Base-by-base conservation (phyloP, 2,113 vertebrate genomes). In the Aspiorhynchus laticeps region DNA sequence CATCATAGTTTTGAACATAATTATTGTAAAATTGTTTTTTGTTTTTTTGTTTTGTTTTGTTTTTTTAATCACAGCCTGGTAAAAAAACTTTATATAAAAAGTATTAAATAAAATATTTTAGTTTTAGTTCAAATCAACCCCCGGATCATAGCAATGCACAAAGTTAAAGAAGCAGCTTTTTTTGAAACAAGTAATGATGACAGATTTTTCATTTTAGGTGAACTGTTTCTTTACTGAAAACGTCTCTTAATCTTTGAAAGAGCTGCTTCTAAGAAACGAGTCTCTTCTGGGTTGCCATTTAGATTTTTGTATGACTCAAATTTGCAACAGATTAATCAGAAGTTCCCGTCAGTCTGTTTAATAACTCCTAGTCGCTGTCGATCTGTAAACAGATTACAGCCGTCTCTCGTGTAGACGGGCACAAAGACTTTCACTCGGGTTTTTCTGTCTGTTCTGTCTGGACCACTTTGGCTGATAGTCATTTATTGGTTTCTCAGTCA, bases 401-500 rank as follows among this genome's bases (percentile, higher is more conserved):
- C 12, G 26, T 31, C 41, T 77, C 75, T 51, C 15, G 24, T 36
- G 31, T 17, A 85, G 61, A 82, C 48, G 63, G 71, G 61, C 76
- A 73, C 73, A 86, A 61, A 46, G 38, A 56, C 71, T 84, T 75
- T 85, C 48, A 67, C 21, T 36, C 67, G n/a, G 19, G 56, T 43
- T 38, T 38, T 38, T 38, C 38, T 38, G 33, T 33, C 33, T 33
- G 38, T 38, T 38, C 38, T 38, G 41, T 10, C 7, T 36, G 84
- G 84, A 61, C 77, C 43, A 61, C 26, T 77, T 79, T 79, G 63
- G 33, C 46, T 83, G 86, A 53, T 17, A 53, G 51, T 79, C 83
- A 87, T 90, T 87, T 87, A 87, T 87, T 83, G 59, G 85, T 88
- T 90, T 87, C 87, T 86, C 65, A 87, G 83, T 84, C 75, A 74